Conservation (phyloP, 2,113 vertebrate genomes). For the Sinocyclocheilus anophthalmus region DNA sequence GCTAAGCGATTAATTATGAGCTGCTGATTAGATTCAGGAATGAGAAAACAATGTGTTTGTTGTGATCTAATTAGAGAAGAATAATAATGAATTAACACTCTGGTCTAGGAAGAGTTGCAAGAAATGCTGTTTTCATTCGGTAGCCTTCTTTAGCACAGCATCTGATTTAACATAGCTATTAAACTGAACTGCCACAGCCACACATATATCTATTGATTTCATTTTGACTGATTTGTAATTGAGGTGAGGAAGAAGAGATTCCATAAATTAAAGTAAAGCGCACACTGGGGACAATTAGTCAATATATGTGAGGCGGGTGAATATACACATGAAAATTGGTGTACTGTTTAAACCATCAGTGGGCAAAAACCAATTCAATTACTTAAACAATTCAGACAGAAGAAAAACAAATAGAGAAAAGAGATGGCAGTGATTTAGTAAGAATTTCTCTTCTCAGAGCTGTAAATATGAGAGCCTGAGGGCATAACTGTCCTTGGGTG, state of each 20-base stretch:
- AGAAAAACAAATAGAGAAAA: neutral
- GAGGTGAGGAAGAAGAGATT: neutral
- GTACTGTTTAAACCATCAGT: neutral
- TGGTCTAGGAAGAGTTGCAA: neutral
- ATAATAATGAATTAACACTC: slow-evolving; percentile 35
- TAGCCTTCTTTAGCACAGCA: neutral
- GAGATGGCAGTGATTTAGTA: neutral
- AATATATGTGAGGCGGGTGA: neutral
- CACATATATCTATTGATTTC: neutral
- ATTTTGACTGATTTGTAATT: slow-evolving; percentile 36
- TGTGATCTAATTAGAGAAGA: slow-evolving; percentile 40
- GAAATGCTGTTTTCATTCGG: neutral
- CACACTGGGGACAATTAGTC: slow-evolving; percentile 8
- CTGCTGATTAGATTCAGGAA: slow-evolving; percentile 41
- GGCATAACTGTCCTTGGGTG: neutral
- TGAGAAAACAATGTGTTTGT: slow-evolving; percentile 35
- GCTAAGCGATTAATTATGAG: slow-evolving; percentile 38
- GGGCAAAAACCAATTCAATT: slow-evolving; percentile 16
- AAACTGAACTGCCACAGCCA: slow-evolving; percentile 11
- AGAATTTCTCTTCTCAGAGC: neutral
- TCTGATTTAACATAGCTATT: neutral
- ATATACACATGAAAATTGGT: neutral
- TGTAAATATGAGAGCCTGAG: neutral
- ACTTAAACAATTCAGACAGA: slow-evolving; percentile 7
- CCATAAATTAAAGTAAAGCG: slow-evolving; percentile 7